phyloP scores from a whole-genome alignment of 2,888 invertebrate species.

The Tachina lurida region DNA sequence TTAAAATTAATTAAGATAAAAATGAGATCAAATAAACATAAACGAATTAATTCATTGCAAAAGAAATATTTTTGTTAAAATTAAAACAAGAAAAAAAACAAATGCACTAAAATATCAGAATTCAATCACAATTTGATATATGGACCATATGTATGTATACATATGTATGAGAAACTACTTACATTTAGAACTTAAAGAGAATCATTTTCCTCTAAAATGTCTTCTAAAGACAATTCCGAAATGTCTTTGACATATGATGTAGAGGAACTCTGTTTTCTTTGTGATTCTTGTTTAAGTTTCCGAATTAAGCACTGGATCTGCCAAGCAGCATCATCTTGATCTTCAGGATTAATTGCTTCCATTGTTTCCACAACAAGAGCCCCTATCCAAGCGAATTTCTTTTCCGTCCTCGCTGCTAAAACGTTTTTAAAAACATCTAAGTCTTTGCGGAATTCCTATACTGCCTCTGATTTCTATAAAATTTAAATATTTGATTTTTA shows the following conservation, averaged over 20 bases:
- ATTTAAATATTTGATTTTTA: constrained; percentile 9
- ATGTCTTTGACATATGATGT: too few relatives aligned
- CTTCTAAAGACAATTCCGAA: background rate
- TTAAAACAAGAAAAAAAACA: background rate
- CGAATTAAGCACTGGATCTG: background rate
- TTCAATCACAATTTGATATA: constrained; percentile 7
- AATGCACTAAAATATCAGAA: background rate
- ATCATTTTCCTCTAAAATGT: background rate
- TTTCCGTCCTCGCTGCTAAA: background rate
- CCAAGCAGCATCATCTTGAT: too few relatives aligned
- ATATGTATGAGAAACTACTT: background rate
- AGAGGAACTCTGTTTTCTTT: too few relatives aligned
- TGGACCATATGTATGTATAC: constrained; percentile 20
- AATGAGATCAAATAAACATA: too few relatives aligned
- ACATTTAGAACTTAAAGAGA: too few relatives aligned
- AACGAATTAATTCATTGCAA: background rate
- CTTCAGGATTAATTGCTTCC: background rate
- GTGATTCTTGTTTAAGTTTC: background rate
- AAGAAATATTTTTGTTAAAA: background rate
- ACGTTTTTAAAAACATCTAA: constrained; percentile 8
- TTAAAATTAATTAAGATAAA: too few relatives aligned
- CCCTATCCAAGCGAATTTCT: background rate
- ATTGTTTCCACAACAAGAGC: background rate
- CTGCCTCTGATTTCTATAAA: too few relatives aligned
- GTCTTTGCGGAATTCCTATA: background rate